Conservation (phyloP, 2,797 vertebrate genomes). For the Pseudocheirus occidentalis region DNA sequence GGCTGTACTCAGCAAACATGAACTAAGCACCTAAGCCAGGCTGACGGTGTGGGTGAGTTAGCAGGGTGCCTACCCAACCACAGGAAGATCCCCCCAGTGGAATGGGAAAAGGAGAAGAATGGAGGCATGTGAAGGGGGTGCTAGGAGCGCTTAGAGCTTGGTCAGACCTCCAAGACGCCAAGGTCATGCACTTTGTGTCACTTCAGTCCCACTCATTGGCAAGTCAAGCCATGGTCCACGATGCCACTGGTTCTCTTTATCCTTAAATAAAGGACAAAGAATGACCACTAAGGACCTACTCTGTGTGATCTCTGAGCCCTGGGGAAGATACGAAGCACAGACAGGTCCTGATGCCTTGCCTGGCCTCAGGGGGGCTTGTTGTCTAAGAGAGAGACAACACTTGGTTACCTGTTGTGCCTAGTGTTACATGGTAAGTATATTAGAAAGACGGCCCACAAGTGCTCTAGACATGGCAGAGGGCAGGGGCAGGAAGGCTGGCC, state of each 20-base stretch:
- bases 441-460: neutral
- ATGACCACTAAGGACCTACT: neutral
- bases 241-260: no score
- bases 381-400: neutral
- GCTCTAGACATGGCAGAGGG: neutral
- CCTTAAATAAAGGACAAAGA: neutral
- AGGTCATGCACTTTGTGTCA: no score
- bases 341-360: neutral
- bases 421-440: neutral
- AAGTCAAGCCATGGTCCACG: neutral
- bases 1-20: no score
- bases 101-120: no score
- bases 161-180: no score
- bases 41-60: no score
- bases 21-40: no score
- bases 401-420: neutral
- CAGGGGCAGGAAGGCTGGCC: neutral
- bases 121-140: no score
- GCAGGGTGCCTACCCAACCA: no score
- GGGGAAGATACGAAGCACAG: no score
- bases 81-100: no score
- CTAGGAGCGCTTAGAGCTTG: no score
- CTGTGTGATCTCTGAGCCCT: neutral
- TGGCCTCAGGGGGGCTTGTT: neutral
- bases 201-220: neutral